These are phyloP conservation scores for Drosophila parabipectinata DNA, from an alignment of 1,140 invertebrate genomes.

Conservation along the genomic window DNA sequence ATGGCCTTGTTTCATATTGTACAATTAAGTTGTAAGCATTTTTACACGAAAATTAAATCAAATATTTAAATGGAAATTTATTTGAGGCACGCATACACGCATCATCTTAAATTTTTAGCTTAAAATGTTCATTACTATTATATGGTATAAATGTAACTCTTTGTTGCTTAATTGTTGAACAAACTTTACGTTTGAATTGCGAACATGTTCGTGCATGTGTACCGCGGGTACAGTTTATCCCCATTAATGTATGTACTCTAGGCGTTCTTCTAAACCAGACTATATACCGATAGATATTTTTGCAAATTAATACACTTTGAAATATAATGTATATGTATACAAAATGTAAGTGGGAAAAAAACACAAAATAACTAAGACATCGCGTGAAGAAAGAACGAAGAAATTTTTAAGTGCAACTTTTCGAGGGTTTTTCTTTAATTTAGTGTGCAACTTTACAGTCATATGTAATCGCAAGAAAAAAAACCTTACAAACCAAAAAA, in stretches of 20 bases:
- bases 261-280: slow-evolving; percentile 76
- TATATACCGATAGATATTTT: slow-evolving; percentile 81
- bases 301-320: slow-evolving; percentile 79
- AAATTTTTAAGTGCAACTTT: slow-evolving; percentile 69
- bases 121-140: slow-evolving; percentile 69
- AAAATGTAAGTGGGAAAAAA: slow-evolving; percentile 58
- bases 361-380: slow-evolving; percentile 28
- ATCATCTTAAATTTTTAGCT: slow-evolving; percentile 55
- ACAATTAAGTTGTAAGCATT: slow-evolving; percentile 79
- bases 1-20: slow-evolving; percentile 77
- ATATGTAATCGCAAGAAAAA: slow-evolving; percentile 31
- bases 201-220: slow-evolving; percentile 25
- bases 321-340: slow-evolving; percentile 60
- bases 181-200: slow-evolving; percentile 34
- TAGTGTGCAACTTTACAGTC: slow-evolving; percentile 53
- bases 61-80: slow-evolving; percentile 79
- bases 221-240: slow-evolving; percentile 24
- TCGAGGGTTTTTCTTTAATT: slow-evolving; percentile 50
- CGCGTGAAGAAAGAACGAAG: slow-evolving; percentile 44
- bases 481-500: background rate
- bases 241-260: slow-evolving; percentile 56
- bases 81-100: slow-evolving; percentile 35
- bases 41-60: slow-evolving; percentile 68
- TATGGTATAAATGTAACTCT: slow-evolving; percentile 60
- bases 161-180: slow-evolving; percentile 76